phyloP scores from a whole-genome alignment of 2,113 vertebrate species.

The Phaethornis superciliosus region DNA sequence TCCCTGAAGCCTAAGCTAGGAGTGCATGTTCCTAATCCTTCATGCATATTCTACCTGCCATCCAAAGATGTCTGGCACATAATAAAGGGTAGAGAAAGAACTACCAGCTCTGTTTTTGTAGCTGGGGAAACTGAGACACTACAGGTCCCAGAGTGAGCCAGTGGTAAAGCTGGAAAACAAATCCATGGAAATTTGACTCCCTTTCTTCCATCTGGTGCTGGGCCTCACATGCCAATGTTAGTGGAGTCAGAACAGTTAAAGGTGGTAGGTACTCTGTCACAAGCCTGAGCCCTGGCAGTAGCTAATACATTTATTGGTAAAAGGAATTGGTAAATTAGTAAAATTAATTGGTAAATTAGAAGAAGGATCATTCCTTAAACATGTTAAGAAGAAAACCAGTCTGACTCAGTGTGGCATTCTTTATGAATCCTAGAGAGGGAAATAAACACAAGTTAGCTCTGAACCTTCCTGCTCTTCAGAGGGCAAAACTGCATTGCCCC shows the following conservation, averaged over 20 bases:
- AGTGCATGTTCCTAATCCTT: neutral
- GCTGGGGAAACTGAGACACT: neutral
- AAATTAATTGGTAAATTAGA: no score
- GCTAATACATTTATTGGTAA: neutral
- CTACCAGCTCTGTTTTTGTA: neutral
- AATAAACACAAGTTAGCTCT: neutral
- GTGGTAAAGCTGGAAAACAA: neutral
- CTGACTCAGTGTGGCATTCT: neutral
- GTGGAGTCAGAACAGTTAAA: neutral
- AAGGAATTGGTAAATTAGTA: no score
- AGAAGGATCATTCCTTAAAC: neutral
- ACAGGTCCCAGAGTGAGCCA: neutral
- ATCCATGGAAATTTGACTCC: neutral
- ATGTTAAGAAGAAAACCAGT: neutral
- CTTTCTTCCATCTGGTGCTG: neutral
- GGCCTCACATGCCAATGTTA: neutral
- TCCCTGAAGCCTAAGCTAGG: neutral
- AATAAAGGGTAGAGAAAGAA: neutral
- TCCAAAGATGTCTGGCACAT: neutral
- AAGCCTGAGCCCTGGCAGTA: neutral
- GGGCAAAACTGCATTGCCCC: neutral
- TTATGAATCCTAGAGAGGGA: neutral
- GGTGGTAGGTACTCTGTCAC: neutral
- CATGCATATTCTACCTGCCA: accelerated
- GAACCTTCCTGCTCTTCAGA: neutral